Percentiles rank a stretch among this genome's conserved stretches.
Evolutionary conservation across 2,888 invertebrate genomes (phyloP).

Genomic region (Dasysyrphus albostriatus): DNA sequence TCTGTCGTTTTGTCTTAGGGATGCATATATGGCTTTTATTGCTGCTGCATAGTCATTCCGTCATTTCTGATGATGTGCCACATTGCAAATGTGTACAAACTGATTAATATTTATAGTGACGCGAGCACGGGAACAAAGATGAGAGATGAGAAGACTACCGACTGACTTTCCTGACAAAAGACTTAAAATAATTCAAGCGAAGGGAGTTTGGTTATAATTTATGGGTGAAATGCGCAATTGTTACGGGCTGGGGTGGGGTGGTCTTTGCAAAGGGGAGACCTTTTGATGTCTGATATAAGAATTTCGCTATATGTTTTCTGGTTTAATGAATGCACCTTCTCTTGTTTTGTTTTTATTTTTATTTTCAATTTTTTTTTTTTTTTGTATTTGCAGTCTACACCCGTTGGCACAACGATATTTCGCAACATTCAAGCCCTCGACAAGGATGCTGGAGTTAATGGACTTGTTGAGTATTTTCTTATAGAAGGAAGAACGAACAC

Average conservation of each 20-base stretch:
- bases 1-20: slow-evolving; percentile 59
- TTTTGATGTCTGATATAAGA: slow-evolving; percentile 54
- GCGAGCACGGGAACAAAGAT: slow-evolving; percentile 56
- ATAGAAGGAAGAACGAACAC: slow-evolving; percentile 86
- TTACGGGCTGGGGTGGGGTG: not conserved
- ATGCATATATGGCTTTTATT: slow-evolving; percentile 56
- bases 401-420: slow-evolving; percentile 93
- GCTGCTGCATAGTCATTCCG: slow-evolving; percentile 66
- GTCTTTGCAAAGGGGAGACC: not conserved
- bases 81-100: slow-evolving; percentile 65
- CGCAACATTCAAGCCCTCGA: slow-evolving; percentile 92
- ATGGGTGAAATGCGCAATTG: slow-evolving; percentile 72
- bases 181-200: slow-evolving; percentile 20
- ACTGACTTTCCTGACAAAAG: slow-evolving; percentile 53
- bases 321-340: slow-evolving; percentile 64
- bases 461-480: slow-evolving; percentile 93
- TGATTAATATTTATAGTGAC: slow-evolving; percentile 77
- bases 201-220: slow-evolving; percentile 56
- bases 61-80: slow-evolving; percentile 66
- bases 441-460: slow-evolving; percentile 94
- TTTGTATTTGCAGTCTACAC: slow-evolving; percentile 88
- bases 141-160: slow-evolving; percentile 55
- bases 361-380: slow-evolving; percentile 37
- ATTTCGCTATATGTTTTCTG: slow-evolving; percentile 65
- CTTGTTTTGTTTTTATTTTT: slow-evolving; percentile 11